phyloP scores from a whole-genome alignment of 1,140 invertebrate species.

The Drosophila kikkawai region DNA sequence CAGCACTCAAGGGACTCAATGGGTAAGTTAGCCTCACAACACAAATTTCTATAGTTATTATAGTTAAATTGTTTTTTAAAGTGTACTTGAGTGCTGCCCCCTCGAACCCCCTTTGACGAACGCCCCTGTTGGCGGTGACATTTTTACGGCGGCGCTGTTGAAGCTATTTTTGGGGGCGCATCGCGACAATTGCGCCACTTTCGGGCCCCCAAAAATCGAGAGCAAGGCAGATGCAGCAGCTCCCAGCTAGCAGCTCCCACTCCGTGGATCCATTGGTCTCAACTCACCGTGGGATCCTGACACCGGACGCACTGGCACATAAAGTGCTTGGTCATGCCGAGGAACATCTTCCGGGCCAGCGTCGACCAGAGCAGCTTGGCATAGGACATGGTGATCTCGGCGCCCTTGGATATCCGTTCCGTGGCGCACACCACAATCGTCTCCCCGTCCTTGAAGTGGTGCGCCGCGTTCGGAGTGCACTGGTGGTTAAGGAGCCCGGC shows the following conservation, averaged over 20 bases:
- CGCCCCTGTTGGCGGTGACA: constrained; percentile 20
- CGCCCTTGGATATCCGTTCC: constrained; percentile 87
- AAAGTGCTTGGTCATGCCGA: constrained; percentile 91
- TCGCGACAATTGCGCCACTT: constrained; percentile 43
- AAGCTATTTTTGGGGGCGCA: constrained; percentile 53
- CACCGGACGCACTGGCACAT: constrained; percentile 90
- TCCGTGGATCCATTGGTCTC: constrained; percentile 1
- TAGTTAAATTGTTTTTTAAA: not conserved
- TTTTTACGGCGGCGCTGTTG: constrained; percentile 6
- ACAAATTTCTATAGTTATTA: too few relatives aligned
- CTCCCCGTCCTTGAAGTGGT: constrained; percentile 87
- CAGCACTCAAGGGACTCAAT: not conserved
- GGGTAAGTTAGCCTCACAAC: not conserved
- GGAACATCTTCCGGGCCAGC: constrained; percentile 87
- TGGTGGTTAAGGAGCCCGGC: constrained; percentile 91
- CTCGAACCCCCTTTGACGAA: not conserved
- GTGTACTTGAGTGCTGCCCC: not conserved
- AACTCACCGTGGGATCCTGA: constrained; percentile 88
- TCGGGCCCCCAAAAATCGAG: not conserved
- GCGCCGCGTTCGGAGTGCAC: constrained; percentile 91
- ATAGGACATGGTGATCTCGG: constrained; percentile 91
- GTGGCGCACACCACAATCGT: constrained; percentile 88
- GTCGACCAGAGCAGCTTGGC: constrained; percentile 91
- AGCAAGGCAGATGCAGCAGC: constrained; percentile 1
- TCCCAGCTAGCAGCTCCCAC: not conserved